A percentile compares a stretch with the other conserved stretches of the same genome.
Conservation (phyloP, 1,140 invertebrate genomes). For the Drosophila tani region DNA sequence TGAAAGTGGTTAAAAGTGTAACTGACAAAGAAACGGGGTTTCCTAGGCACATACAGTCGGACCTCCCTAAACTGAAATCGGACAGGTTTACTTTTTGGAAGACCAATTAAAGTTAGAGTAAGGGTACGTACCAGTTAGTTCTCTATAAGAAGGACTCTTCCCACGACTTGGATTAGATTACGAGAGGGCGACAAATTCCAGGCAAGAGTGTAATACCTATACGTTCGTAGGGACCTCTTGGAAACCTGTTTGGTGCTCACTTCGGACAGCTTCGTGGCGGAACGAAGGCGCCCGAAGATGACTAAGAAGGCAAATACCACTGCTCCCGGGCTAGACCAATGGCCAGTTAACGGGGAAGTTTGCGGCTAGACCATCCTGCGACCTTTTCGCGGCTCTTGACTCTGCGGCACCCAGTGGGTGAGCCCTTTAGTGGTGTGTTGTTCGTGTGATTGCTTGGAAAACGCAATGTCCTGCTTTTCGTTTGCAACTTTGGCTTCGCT, state of each 20-base stretch:
- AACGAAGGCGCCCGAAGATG: conserved; percentile 55
- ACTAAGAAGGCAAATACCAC: conserved; percentile 49
- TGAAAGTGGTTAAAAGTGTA: conserved; percentile 31
- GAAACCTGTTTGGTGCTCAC: conserved; percentile 29
- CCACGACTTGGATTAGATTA: conserved; percentile 2
- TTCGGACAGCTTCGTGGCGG: conserved; percentile 14
- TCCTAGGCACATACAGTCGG: not conserved
- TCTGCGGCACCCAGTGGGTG: conserved; percentile 7
- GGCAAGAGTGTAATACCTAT: not conserved
- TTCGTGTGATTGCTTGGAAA: conserved; percentile 55
- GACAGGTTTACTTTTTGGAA: too few species aligned
- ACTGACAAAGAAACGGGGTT: not conserved
- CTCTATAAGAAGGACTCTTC: not conserved
- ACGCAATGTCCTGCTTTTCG: conserved; percentile 77
- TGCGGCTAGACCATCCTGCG: conserved; percentile 23
- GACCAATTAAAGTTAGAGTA: not conserved
- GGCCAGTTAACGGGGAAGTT: conserved; percentile 41
- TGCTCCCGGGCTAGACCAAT: conserved; percentile 31
- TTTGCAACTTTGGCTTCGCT: conserved; percentile 71
- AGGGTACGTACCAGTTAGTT: not conserved
- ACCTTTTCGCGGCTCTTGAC: conserved; percentile 27
- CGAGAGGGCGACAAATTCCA: conserved; percentile 11
- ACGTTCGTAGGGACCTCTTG: conserved; percentile 5
- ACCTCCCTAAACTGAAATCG: too few species aligned
- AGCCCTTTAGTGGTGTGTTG: conserved; percentile 6